These are phyloP conservation scores for Chalcis sispes DNA, from an alignment of 2,888 invertebrate species.

Conservation along the genomic window DNA sequence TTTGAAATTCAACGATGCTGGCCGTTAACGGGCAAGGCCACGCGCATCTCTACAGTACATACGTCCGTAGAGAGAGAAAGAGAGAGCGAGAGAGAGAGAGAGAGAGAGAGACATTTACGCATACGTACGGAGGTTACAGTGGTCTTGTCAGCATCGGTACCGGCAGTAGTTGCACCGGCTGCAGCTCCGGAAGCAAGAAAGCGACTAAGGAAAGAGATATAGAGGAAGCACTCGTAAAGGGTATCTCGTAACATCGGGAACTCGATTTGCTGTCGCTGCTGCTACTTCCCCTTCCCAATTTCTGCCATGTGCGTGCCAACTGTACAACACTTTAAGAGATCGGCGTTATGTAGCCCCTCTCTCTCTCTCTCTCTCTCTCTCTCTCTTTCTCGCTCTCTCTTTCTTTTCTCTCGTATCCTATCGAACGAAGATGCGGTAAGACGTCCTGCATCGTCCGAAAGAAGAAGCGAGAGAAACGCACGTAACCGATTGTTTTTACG, in stretches of 20 bases:
- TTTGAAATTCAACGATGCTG: conserved; percentile 68
- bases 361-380: too few species aligned
- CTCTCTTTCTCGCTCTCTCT: too few species aligned
- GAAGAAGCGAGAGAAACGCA: neutral
- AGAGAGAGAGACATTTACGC: neutral
- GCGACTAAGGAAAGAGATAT: neutral
- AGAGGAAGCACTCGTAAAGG: conserved; percentile 2
- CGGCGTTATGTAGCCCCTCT: too few species aligned
- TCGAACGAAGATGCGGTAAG: too few species aligned
- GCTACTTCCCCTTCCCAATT: conserved; percentile 19
- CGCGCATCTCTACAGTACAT: conserved; percentile 34
- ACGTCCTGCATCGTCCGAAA: neutral
- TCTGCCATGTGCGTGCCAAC: conserved; percentile 25
- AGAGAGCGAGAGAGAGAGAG: neutral
- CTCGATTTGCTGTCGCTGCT: neutral
- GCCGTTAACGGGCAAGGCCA: conserved; percentile 59
- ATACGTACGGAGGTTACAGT: too few species aligned
- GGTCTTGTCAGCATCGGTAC: neutral
- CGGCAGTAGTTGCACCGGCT: neutral
- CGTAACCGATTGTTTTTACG: conserved; percentile 16
- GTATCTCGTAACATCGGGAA: conserved; percentile 5
- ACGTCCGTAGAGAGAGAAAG: neutral
- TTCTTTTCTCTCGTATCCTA: too few species aligned
- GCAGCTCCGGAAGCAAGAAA: neutral
- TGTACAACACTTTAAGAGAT: conserved; percentile 8